phyloP scores from a whole-genome alignment of 2,113 vertebrate species.

The Turdus rufiventris region DNA sequence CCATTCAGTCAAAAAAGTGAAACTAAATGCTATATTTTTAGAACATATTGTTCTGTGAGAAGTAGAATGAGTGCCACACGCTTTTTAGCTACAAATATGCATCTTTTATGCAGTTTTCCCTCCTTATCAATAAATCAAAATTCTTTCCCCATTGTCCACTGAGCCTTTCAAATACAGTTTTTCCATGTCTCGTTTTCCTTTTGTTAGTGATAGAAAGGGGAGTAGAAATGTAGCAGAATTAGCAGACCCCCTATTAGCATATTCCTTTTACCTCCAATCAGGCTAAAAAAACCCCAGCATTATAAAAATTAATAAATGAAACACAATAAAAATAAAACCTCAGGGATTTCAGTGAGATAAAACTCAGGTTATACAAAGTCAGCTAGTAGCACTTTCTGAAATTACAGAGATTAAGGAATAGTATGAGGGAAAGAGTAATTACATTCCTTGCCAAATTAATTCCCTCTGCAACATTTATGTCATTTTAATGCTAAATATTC shows the following conservation, averaged over 20 bases:
- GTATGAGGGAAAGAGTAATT: neutral
- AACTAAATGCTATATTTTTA: neutral
- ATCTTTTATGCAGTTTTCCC: neutral
- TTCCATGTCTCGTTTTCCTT: neutral
- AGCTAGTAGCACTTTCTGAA: neutral
- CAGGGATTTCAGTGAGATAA: slow-evolving; percentile 31
- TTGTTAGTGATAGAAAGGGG: neutral
- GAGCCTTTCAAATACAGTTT: neutral
- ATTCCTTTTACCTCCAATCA: neutral
- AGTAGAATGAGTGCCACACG: neutral
- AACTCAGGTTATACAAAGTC: slow-evolving; percentile 13
- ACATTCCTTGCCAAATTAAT: neutral
- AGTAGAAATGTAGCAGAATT: neutral
- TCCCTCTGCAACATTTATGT: neutral
- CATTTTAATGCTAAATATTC: neutral
- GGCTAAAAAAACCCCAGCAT: neutral
- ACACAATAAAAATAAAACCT: neutral
- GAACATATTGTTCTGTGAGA: neutral
- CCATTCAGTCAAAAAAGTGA: neutral
- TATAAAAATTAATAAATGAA: neutral
- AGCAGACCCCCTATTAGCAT: neutral
- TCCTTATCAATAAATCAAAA: neutral
- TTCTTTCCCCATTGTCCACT: neutral
- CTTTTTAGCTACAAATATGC: neutral
- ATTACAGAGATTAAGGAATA: neutral